Evolutionary conservation across 2,113 vertebrate genomes (phyloP).

Genomic region (Xenus cinereus): DNA sequence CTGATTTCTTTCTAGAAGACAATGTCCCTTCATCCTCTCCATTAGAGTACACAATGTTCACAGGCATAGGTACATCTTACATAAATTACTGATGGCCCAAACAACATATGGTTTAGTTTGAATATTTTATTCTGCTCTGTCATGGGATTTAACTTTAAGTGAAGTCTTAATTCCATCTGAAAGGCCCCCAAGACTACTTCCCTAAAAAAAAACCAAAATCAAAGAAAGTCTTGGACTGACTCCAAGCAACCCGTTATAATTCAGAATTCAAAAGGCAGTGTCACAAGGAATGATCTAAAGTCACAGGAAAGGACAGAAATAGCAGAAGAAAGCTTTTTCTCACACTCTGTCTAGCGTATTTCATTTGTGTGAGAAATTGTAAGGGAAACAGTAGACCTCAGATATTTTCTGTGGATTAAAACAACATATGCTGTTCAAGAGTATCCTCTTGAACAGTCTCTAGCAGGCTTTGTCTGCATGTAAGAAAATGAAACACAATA

Average conservation of each 20-base stretch:
- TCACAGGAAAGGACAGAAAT: slow-evolving; percentile 13
- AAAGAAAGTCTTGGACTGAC: not conserved
- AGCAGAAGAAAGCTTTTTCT: slow-evolving; percentile 29
- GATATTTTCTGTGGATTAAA: not conserved
- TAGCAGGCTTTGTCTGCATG: not conserved
- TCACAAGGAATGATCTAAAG: slow-evolving; percentile 1
- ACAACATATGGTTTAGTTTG: slow-evolving; percentile 66
- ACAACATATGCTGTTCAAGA: not conserved
- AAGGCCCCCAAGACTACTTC: slow-evolving; percentile 39
- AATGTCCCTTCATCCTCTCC: not conserved
- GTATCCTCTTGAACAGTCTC: not conserved
- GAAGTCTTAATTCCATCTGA: slow-evolving; percentile 31
- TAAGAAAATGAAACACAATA: not conserved
- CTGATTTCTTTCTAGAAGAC: not conserved
- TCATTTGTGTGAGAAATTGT: not conserved
- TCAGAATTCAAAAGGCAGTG: slow-evolving; percentile 41
- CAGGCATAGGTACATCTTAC: not conserved
- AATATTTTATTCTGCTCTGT: slow-evolving; percentile 53
- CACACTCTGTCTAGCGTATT: not conserved
- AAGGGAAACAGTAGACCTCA: not conserved
- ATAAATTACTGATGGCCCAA: slow-evolving; percentile 45
- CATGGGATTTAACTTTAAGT: slow-evolving; percentile 33
- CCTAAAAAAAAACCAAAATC: slow-evolving; percentile 33
- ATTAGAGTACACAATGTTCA: not conserved
- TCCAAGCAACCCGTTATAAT: slow-evolving; percentile 32